Percentiles rank a stretch among this genome's conserved stretches.
Conservation (phyloP, 2,113 vertebrate species). For the Toxotes jaculatrix region DNA sequence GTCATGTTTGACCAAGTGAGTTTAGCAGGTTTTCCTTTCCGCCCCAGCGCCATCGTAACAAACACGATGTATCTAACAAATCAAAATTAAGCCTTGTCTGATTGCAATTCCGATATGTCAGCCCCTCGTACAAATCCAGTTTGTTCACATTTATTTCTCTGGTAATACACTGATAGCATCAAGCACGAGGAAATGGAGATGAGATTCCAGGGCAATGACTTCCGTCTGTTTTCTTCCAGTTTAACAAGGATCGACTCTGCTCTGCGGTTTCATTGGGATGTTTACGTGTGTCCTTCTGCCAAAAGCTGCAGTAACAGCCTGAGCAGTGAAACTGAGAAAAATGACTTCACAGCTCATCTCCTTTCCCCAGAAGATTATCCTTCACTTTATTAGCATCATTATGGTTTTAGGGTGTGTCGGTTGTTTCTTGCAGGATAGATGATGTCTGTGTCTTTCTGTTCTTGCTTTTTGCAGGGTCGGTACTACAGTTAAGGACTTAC, state of each 20-base stretch:
- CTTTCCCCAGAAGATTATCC: conserved; percentile 13
- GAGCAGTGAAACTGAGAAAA: conserved; percentile 24
- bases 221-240: conserved; percentile 5
- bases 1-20: not conserved
- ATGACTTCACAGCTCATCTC: conserved; percentile 45
- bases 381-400: conserved; percentile 45
- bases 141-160: not conserved
- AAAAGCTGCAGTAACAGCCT: not conserved
- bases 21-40: not conserved
- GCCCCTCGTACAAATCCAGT: not conserved
- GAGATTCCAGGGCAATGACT: conserved; percentile 13
- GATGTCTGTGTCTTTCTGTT: not conserved
- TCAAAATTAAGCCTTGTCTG: not conserved
- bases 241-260: not conserved
- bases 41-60: not conserved
- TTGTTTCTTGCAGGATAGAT: not conserved
- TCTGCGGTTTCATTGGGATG: conserved; percentile 6
- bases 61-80: not conserved
- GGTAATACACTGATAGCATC: not conserved
- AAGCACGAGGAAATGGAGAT: conserved; percentile 22
- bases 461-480: not conserved
- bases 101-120: not conserved
- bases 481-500: not conserved
- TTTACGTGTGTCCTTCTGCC: conserved; percentile 8
- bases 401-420: not conserved